Evolutionary conservation across 1,140 invertebrate species (phyloP), one percentile per base, ranked within the genome.

Genomic region (Onthophagus taurus): DNA sequence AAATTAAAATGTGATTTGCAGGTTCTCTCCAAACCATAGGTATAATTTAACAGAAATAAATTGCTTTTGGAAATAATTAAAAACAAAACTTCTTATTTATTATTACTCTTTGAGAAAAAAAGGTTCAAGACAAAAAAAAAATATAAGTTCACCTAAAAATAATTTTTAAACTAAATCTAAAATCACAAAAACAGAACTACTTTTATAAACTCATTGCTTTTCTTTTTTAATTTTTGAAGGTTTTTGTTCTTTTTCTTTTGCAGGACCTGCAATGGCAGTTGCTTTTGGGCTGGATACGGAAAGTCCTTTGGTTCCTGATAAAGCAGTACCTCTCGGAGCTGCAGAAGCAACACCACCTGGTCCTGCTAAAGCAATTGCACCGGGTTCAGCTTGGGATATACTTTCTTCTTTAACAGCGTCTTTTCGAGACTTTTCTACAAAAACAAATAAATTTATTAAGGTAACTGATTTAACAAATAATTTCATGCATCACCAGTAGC

Each of bases 351-450:
- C 61, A 8, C 69, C 69, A 21, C 68, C 68, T 30, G 58, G 56
- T 21, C 69, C 69, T 13, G 69, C 66, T 31, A 71, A 48, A 2
- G 69, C 67, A 11, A 70, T 61, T 7, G 67, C 69, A 26, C 59
- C 55, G 17, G 69, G 69, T 42, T 63, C 59, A 9, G 63, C 65
- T 51, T 69, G 63, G 1, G 68, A 63, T 31, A 68, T 58, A 31
- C 59, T 60, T 5, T 66, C 60, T 50, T 64, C 60, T 31, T 48
- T 26, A n/a, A n/a, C n/a, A n/a, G n/a, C 17, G 44, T 31, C 45
- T 53, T 50, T 24, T 48, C 47, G 29, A 41, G n/a, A 33, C 24
- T 21, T n/a, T 37, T 9, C 5, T 1, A 16, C 18, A 18, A 36
- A 7, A 8, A 21, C 24, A 26, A n/a, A n/a, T 37, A 13, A 18